Conservation (phyloP, 2,797 vertebrate genomes). For the Lepilemur septentrionalis region DNA sequence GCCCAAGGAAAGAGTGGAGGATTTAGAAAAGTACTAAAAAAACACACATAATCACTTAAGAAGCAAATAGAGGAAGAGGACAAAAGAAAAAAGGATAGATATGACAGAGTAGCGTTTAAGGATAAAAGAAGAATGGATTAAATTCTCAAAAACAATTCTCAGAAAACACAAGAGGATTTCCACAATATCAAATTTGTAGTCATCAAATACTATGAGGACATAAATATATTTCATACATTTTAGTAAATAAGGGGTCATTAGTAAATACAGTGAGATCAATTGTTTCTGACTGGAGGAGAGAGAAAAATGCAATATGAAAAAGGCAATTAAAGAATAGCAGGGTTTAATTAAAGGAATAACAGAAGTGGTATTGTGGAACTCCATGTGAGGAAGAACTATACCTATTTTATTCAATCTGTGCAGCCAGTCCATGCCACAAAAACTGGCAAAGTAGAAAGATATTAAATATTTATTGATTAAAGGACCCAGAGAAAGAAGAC, state of each 20-base stretch:
- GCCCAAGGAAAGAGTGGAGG: background rate
- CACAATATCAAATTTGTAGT: background rate
- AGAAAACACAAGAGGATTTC: background rate
- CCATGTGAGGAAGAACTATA: background rate
- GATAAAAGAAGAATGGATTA: background rate
- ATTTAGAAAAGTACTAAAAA: background rate
- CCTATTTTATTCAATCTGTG: background rate
- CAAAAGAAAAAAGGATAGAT: background rate
- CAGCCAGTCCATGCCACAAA: background rate
- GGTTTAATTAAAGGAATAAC: background rate
- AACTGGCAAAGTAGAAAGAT: background rate
- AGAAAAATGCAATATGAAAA: background rate
- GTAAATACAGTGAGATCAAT: background rate
- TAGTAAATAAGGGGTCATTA: background rate
- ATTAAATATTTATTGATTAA: constrained; percentile 15
- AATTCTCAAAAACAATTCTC: background rate
- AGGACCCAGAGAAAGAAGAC: background rate
- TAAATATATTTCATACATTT: background rate
- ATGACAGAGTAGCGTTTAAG: background rate
- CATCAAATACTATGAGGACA: background rate
- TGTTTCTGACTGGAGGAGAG: background rate
- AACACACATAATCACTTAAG: background rate
- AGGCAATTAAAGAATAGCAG: background rate
- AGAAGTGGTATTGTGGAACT: background rate
- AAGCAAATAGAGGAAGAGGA: background rate